These are phyloP conservation scores for Albula glossodonta DNA, from an alignment of 2,113 vertebrate genomes.

Conservation along the genomic window DNA sequence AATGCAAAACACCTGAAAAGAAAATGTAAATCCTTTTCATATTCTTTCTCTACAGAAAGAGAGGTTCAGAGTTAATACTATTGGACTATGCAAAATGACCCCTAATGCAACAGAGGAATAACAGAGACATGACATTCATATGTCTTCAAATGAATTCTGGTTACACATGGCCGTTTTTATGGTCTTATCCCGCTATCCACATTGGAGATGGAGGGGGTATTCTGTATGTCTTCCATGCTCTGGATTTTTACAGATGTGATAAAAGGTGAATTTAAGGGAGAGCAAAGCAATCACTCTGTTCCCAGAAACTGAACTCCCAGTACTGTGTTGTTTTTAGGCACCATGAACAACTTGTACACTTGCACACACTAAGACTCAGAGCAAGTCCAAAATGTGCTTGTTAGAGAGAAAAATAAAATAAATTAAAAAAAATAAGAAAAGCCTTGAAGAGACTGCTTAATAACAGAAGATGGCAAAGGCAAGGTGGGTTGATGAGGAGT, in stretches of 20 bases:
- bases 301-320: background rate
- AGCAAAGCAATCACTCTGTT: background rate
- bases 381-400: conserved; percentile 1
- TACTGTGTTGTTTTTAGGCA: conserved; percentile 20
- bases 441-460: background rate
- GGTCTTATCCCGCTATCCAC: background rate
- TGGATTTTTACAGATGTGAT: background rate
- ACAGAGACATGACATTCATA: conserved; percentile 15
- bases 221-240: background rate
- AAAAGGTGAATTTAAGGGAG: conserved; percentile 4
- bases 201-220: conserved; percentile 1
- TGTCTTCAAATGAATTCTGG: background rate
- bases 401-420: conserved; percentile 44
- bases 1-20: background rate
- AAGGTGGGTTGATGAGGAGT: conserved; percentile 21
- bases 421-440: conserved; percentile 25
- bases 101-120: background rate
- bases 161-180: background rate
- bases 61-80: background rate
- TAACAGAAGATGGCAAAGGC: conserved; percentile 45
- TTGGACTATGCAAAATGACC: background rate
- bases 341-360: background rate
- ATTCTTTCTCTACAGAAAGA: too few species aligned
- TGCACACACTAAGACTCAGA: background rate
- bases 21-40: background rate